phyloP scores from a whole-genome alignment of 2,797 vertebrate species.

The Lutjanus argentimaculatus region DNA sequence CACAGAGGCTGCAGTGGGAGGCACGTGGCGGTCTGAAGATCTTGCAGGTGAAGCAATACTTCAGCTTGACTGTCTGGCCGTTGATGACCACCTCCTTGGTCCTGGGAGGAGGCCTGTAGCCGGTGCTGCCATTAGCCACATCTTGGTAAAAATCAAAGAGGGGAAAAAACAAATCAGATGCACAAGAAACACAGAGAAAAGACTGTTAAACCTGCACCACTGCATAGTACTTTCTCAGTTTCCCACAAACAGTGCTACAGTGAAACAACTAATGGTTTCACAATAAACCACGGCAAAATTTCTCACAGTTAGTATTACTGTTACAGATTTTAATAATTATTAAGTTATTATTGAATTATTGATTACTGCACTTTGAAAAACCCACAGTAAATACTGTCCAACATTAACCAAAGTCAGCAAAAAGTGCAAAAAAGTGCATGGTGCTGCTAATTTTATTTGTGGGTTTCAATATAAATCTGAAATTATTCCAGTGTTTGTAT shows the following conservation, averaged over 20 bases:
- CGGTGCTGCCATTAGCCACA: constrained; percentile 93
- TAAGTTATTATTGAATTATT: too few relatives aligned
- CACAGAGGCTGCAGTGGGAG: constrained; percentile 98
- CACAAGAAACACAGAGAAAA: constrained; percentile 9
- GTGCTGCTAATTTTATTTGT: too few relatives aligned
- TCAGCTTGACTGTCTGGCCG: constrained; percentile 96
- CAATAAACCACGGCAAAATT: too few relatives aligned
- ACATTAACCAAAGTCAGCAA: too few relatives aligned
- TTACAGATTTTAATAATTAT: too few relatives aligned
- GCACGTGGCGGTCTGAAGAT: constrained; percentile 98
- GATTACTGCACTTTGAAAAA: too few relatives aligned
- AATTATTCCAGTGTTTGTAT: too few relatives aligned
- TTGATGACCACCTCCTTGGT: constrained; percentile 98
- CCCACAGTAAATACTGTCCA: too few relatives aligned
- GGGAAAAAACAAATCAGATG: neutral
- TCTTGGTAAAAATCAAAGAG: constrained; percentile 81
- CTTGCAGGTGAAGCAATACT: constrained; percentile 99
- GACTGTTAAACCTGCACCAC: accelerated
- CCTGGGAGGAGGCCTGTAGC: constrained; percentile 96
- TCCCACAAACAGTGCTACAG: neutral
- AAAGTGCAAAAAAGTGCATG: too few relatives aligned
- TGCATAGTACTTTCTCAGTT: neutral
- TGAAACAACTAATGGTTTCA: too few relatives aligned
- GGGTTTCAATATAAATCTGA: too few relatives aligned
- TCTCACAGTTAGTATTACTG: too few relatives aligned